Base-by-base conservation (phyloP, 2,797 vertebrate species). In the Zenarchopterus dispar region DNA sequence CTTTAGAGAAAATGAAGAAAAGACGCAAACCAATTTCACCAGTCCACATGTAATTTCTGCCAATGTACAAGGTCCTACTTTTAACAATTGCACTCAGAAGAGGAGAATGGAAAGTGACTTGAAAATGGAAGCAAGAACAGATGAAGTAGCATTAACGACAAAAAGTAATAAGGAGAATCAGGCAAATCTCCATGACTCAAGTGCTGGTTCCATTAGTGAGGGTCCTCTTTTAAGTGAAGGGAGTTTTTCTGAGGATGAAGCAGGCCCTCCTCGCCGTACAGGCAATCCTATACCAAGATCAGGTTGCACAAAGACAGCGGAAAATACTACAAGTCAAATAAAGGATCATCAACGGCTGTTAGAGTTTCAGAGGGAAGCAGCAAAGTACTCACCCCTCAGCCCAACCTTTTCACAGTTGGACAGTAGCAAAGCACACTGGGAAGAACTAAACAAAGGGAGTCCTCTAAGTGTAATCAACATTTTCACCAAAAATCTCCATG, bases 381-480 rank as follows among this genome's bases (percentile, higher is more conserved):
- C 94, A 47, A 94, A 85, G 28, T 95, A 89, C 81, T 86, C 92
- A 0, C 79, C 94, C 51, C 87, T 92, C 55, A 82, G 84, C 56
- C 86, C 93, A 19, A 63, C 88, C 10, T 84, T 78, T 66, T 41
- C 36, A 5, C 83, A 67, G 4, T 23, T 75, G 1, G 90, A 94
- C 17, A 77, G 55, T 76, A 92, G 84, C 85, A 94, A 89, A 68
- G 88, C 89, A 11, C 93, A 93, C 0, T 98, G 96, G 97, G 96
- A 97, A 71, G 97, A 99, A 60, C 88, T 99, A 63, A 90, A 92
- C 6, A 97, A 96, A 77, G 97, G 97, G 81, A 97, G 97, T 83
- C 95, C 97, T 15, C 91, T 96, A 69, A 99, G 97, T 17, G 96
- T 98, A 62, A 99, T 99, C 90, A 98, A 96, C 85, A 96, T 99